Evolutionary conservation across 2,113 vertebrate genomes (phyloP).

Genomic region (Leptobrachium leishanense): DNA sequence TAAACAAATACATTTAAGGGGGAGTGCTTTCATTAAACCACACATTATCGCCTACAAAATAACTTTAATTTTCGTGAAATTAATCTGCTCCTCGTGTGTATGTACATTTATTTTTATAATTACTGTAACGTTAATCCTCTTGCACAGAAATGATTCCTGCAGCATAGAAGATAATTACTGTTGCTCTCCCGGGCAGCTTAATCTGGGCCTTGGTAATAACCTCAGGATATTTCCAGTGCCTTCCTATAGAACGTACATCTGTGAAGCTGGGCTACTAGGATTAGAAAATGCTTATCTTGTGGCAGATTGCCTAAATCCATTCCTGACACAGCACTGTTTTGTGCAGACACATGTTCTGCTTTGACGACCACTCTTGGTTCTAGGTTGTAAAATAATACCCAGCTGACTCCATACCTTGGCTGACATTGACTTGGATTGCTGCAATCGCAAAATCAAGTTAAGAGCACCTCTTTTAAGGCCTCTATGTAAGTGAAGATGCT

Average conservation of each 20-base stretch:
- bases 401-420: neutral
- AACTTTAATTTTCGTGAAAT: too few relatives aligned
- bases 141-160: too few relatives aligned
- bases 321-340: slow-evolving; percentile 2
- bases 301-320: neutral
- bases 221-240: neutral
- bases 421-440: neutral
- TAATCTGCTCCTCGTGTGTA: too few relatives aligned
- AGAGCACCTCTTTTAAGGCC: too few relatives aligned
- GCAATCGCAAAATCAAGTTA: neutral
- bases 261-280: neutral
- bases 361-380: neutral
- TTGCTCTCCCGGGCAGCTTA: neutral
- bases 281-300: slow-evolving; percentile 9
- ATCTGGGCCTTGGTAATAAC: neutral
- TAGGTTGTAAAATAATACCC: neutral
- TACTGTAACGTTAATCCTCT: too few relatives aligned
- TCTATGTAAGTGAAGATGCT: too few relatives aligned
- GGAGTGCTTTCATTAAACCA: too few relatives aligned
- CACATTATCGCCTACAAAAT: too few relatives aligned
- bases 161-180: too few relatives aligned
- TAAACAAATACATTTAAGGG: too few relatives aligned
- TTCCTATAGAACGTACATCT: neutral
- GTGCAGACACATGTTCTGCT: neutral
- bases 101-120: too few relatives aligned